Evolutionary conservation across 2,113 vertebrate genomes (phyloP).

Genomic region (Pachycephala philippinensis): DNA sequence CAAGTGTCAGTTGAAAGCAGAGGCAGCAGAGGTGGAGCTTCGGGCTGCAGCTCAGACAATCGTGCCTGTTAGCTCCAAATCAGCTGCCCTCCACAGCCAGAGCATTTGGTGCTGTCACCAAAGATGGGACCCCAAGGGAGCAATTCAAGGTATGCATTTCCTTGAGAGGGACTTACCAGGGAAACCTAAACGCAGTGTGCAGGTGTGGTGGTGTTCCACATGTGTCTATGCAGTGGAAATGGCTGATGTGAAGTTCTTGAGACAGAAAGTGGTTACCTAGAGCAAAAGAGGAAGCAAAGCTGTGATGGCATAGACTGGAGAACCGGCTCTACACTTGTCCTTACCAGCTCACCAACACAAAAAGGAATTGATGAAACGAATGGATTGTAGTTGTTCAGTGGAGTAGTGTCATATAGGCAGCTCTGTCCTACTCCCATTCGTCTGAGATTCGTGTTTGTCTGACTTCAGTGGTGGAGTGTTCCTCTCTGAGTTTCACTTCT

Average conservation of each 20-base stretch:
- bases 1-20: background rate
- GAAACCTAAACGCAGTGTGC: background rate
- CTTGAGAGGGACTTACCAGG: background rate
- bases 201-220: fast-evolving
- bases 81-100: background rate
- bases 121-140: background rate
- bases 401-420: background rate
- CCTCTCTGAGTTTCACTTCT: background rate
- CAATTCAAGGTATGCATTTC: background rate
- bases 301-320: background rate
- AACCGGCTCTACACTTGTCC: background rate
- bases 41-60: background rate
- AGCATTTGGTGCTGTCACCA: background rate
- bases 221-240: background rate
- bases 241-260: background rate
- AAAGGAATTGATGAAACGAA: background rate
- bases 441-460: background rate
- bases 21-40: background rate
- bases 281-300: background rate
- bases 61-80: background rate
- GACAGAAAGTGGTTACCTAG: background rate
- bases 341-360: background rate
- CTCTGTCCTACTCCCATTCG: background rate
- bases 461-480: background rate
- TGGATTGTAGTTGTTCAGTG: background rate